These are phyloP conservation scores for Ichneumon xanthorius DNA, from an alignment of 2,888 invertebrate genomes.

Conservation along the genomic window DNA sequence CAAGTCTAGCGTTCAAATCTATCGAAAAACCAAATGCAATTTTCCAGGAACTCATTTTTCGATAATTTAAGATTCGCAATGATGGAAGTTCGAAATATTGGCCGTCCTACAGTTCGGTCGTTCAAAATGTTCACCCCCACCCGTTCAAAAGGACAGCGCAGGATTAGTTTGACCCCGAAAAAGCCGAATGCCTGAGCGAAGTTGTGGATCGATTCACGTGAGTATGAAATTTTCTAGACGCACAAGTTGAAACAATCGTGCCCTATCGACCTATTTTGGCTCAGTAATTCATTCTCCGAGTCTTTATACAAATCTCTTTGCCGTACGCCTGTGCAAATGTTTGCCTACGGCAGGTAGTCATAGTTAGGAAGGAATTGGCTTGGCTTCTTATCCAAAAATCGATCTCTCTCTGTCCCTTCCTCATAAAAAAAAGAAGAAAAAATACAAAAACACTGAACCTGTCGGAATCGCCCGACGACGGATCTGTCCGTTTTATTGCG, in stretches of 20 bases:
- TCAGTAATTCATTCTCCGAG: background rate
- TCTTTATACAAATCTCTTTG: conserved; percentile 11
- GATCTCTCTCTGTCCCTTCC: conserved; percentile 4
- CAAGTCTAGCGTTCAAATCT: too few relatives aligned
- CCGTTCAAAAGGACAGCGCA: background rate
- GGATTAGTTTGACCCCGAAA: background rate
- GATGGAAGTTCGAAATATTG: too few relatives aligned
- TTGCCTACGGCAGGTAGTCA: conserved; percentile 60
- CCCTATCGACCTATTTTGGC: background rate
- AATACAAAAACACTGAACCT: background rate
- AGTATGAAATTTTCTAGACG: background rate
- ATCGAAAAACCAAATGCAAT: too few relatives aligned
- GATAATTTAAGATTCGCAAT: too few relatives aligned
- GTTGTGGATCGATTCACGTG: background rate
- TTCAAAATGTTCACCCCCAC: too few relatives aligned
- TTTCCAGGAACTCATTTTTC: too few relatives aligned
- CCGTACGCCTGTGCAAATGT: conserved; percentile 44
- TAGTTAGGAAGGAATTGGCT: conserved; percentile 68
- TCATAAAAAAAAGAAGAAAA: background rate
- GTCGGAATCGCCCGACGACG: conserved; percentile 17
- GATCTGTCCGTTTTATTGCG: conserved; percentile 26
- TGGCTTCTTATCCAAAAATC: conserved; percentile 35
- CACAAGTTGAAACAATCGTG: background rate
- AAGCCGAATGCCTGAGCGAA: background rate
- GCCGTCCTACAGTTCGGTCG: too few relatives aligned